Base-by-base conservation (phyloP, 2,113 vertebrate genomes). In the Urocitellus parryii region DNA sequence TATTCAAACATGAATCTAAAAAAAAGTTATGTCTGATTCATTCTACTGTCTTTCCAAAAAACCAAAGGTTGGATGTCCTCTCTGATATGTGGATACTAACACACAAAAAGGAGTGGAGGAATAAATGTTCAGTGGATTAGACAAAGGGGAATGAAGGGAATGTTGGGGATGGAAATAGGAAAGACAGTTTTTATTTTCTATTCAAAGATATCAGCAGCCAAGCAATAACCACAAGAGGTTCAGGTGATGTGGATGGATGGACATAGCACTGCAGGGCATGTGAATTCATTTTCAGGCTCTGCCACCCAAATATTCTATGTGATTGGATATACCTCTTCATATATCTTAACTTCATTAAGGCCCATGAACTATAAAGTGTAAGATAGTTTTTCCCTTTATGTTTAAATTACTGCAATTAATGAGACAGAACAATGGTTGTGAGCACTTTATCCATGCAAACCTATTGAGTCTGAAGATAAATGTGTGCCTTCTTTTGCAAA, bases 121-220 rank as follows among this genome's bases (percentile, higher is more conserved):
- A 58, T 58, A 58, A 20, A 58, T 7, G 56, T 24, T 58, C 20
- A 24, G 56, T 58, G 56, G 56, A 20, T 58, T 58, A 58, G 20
- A 58, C 56, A 22, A 58, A 58, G 56, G 56, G 56, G 56, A 58
- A 58, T 58, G 56, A 58, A 18, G 56, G 20, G 22, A 22, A 20
- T 58, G 7, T 53, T 53, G 20, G 20, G 56, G 56, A 58, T 58
- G 56, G 56, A 18, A 20, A 58, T 58, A 58, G 56, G 6, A 58
- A 58, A 58, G 56, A 58, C 20, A 58, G 56, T 58, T 91, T 90
- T 77, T 70, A 89, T 82, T 84, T 92, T 94, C 78, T 72, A 68
- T 90, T 94, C 37, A 96, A 96, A 72, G 12, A 1, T 70, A 79
- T 76, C 58, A 79, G 24, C 22, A 88, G 11, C 17, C 56, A 94